Conservation (phyloP, 2,888 invertebrate species). For the Neuroscelio doddi region DNA sequence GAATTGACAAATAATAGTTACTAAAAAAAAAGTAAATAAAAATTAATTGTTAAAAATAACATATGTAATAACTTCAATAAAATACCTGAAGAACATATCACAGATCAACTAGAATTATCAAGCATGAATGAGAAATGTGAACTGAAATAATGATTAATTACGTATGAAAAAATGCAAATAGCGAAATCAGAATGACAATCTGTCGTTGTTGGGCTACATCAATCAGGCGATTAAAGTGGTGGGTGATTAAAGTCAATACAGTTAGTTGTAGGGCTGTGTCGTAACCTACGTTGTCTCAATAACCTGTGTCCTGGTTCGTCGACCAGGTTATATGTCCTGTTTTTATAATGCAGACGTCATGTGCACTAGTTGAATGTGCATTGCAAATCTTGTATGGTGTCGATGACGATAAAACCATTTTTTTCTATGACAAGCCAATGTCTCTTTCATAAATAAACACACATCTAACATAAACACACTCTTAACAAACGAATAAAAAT, state of each 20-base stretch:
- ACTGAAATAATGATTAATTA: constrained; percentile 16
- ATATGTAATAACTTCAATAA: too few relatives aligned
- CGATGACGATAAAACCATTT: constrained; percentile 31
- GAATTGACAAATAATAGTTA: too few relatives aligned
- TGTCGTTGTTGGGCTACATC: constrained; percentile 13
- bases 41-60: too few relatives aligned
- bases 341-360: constrained; percentile 9
- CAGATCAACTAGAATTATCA: too few relatives aligned
- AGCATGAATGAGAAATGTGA: too few relatives aligned
- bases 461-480: too few relatives aligned
- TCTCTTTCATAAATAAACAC: not conserved
- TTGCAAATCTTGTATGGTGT: constrained; percentile 39
- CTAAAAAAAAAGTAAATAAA: too few relatives aligned
- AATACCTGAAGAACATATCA: too few relatives aligned
- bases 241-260: constrained; percentile 22
- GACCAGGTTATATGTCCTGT: constrained; percentile 58
- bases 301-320: constrained; percentile 64
- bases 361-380: not conserved
- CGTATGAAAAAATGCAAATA: constrained; percentile 19
- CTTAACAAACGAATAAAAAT: too few relatives aligned
- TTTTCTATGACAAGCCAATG: constrained; percentile 1
- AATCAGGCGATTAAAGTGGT: constrained; percentile 12
- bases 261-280: constrained; percentile 10
- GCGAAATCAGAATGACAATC: constrained; percentile 16
- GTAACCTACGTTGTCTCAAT: constrained; percentile 8